Conservation (phyloP, 1,140 invertebrate genomes). For the Holcopasites calliopsidis region DNA sequence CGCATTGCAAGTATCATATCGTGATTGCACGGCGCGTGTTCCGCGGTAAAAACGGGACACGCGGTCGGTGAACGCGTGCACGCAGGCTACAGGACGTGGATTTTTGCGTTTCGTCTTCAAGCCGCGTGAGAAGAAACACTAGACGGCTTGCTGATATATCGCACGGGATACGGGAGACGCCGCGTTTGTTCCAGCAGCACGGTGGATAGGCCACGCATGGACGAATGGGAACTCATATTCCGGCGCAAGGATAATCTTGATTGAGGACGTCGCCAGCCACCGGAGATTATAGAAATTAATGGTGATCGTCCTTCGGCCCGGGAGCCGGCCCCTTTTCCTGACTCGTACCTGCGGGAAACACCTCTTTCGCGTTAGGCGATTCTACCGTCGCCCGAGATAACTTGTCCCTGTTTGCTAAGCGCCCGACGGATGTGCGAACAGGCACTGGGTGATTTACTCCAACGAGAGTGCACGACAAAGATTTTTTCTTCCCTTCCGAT, state of each 20-base stretch:
- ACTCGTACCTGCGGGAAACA: not conserved
- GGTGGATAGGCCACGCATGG: constrained; percentile 54
- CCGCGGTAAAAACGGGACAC: constrained; percentile 21
- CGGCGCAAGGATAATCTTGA: constrained; percentile 56
- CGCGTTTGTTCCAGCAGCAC: constrained; percentile 40
- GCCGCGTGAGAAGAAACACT: constrained; percentile 61
- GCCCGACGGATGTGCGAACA: no score
- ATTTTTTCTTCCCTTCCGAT: no score
- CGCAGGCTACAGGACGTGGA: constrained; percentile 27
- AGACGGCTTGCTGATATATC: constrained; percentile 59
- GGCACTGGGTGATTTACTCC: no score
- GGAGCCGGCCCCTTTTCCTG: not conserved
- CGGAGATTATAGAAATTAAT: constrained; percentile 51
- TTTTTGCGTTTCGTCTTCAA: constrained; percentile 49
- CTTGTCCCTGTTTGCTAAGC: no score
- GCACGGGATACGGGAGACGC: constrained; percentile 54
- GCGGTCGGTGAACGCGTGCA: constrained; percentile 1
- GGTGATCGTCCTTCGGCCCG: constrained; percentile 8
- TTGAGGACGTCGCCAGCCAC: constrained; percentile 42
- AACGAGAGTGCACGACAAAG: no score
- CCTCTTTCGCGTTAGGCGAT: not conserved
- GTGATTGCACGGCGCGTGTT: constrained; percentile 13
- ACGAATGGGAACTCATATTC: constrained; percentile 58
- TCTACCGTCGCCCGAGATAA: no score
- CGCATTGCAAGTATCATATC: not conserved